These are phyloP conservation scores for Eupithecia subumbrata DNA, from an alignment of 2,888 invertebrate species.

Conservation along the genomic window DNA sequence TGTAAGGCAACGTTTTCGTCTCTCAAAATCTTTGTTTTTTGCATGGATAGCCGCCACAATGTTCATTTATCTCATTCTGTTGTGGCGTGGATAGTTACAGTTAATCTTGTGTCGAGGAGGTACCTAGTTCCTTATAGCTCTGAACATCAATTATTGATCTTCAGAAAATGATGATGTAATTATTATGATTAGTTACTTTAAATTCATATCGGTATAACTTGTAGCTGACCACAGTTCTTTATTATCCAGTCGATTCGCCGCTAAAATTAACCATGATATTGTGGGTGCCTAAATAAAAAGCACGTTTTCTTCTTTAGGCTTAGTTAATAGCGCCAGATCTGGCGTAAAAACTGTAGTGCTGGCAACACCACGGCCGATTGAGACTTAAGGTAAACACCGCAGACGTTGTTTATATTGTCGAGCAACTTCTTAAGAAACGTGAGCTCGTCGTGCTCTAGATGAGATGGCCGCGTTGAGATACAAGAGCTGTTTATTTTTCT, in stretches of 20 bases:
- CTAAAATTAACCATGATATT: not conserved
- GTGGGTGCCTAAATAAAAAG: not conserved
- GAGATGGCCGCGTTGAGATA: slow-evolving; percentile 76
- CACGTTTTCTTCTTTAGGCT: not conserved
- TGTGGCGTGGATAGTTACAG: not conserved
- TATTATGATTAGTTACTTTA: too few species aligned
- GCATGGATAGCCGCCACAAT: not conserved
- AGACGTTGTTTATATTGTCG: slow-evolving; percentile 69
- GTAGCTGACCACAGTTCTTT: not conserved
- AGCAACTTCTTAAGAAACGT: slow-evolving; percentile 72
- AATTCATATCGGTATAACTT: not conserved
- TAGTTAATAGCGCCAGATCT: slow-evolving; percentile 6
- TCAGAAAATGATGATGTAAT: too few species aligned
- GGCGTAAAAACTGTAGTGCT: slow-evolving; percentile 12
- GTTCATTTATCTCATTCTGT: not conserved
- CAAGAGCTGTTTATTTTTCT: slow-evolving; percentile 77
- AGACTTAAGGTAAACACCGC: slow-evolving; percentile 67
- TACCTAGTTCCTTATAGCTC: not conserved
- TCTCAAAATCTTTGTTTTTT: not conserved
- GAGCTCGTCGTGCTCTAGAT: slow-evolving; percentile 68
- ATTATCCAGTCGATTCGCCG: not conserved
- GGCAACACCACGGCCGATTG: slow-evolving; percentile 48
- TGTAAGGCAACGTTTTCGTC: not conserved
- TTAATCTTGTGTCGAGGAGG: not conserved
- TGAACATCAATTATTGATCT: not conserved